Base-by-base conservation (phyloP, 2,888 invertebrate genomes). In the Apocheima hispidaria region DNA sequence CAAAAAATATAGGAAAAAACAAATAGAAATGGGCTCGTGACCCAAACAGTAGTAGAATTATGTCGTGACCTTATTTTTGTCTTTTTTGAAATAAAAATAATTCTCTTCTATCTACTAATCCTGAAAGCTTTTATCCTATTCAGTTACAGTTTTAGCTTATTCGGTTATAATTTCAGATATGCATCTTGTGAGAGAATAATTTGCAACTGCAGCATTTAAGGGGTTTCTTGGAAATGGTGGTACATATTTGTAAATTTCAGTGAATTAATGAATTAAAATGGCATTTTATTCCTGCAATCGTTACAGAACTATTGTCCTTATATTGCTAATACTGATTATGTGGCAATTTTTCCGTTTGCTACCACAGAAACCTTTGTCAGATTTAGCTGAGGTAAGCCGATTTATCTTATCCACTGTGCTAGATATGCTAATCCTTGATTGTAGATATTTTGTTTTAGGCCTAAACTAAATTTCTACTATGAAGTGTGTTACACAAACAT, bases 231-330 rank as follows among this genome's bases (percentile, higher is more conserved):
- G 51, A 40, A 28, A n/a, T 51, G 28, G 26, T 36, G 28, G 4
- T 38, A n/a, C n/a, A n/a, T n/a, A n/a, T 51, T 7, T 40, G 12
- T 40, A 51, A 28, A 16, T 36, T 26, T 16, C 35, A 66, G 44
- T 55, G 33, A 49, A 16, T 55, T 52, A 18, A 57, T 66, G 12
- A 70, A 53, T 60, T 51, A 77, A 51, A 69, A 70, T 92, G 92
- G 86, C 87, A 63, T 90, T 90, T 74, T 90, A 88, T 77, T 85
- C 87, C 0, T 91, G 88, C 72, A 92, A 87, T 74, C 83, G 88
- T 55, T 93, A 90, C 66, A 88, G 88, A 73, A 74, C 92, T 59
- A 74, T 92, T 48, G 91, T 93, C 67, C 71, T 92, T 30, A 71
- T 92, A 41, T 76, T 93, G 62, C 55, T 91, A 44, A 77, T 78